Percentiles rank a stretch among this genome's conserved stretches.
phyloP scores from a whole-genome alignment of 2,888 invertebrate genomes.

The Agonopterix alstromeriana region DNA sequence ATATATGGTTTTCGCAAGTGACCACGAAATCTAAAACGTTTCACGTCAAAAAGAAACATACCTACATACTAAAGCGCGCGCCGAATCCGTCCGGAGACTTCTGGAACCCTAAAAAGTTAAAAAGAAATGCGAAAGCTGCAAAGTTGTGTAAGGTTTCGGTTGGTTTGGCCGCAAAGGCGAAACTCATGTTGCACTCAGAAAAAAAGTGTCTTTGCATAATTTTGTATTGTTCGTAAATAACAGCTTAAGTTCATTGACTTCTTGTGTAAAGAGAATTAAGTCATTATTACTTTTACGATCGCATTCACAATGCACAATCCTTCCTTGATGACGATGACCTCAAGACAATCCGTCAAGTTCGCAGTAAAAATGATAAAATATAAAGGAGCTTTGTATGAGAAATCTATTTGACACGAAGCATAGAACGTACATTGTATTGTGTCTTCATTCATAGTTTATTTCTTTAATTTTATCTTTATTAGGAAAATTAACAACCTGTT shows the following conservation, averaged over 20 bases:
- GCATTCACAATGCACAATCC: not conserved
- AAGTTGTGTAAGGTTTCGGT: slow-evolving; percentile 26
- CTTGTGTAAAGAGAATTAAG: slow-evolving; percentile 11
- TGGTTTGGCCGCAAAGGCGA: slow-evolving; percentile 18
- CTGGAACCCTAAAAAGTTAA: slow-evolving; percentile 11
- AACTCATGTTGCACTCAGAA: slow-evolving; percentile 4
- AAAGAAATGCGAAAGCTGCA: slow-evolving; percentile 20
- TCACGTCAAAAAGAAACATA: too few species aligned
- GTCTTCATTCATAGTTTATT: too few species aligned
- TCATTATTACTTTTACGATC: slow-evolving; percentile 12
- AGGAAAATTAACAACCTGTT: too few species aligned
- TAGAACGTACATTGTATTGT: too few species aligned
- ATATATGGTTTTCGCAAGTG: too few species aligned
- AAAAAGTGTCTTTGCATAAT: slow-evolving; percentile 7
- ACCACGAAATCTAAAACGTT: too few species aligned
- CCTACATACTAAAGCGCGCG: too few species aligned
- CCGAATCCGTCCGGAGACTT: too few species aligned
- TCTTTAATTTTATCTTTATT: too few species aligned
- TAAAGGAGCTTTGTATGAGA: not conserved
- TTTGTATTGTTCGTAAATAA: slow-evolving; percentile 5
- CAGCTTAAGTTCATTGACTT: slow-evolving; percentile 5
- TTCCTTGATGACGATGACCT: slow-evolving; percentile 2
- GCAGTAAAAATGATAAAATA: not conserved
- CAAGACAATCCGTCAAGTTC: not conserved
- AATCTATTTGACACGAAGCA: not conserved